Conservation (phyloP, 2,113 vertebrate species). For the Panurus biarmicus region DNA sequence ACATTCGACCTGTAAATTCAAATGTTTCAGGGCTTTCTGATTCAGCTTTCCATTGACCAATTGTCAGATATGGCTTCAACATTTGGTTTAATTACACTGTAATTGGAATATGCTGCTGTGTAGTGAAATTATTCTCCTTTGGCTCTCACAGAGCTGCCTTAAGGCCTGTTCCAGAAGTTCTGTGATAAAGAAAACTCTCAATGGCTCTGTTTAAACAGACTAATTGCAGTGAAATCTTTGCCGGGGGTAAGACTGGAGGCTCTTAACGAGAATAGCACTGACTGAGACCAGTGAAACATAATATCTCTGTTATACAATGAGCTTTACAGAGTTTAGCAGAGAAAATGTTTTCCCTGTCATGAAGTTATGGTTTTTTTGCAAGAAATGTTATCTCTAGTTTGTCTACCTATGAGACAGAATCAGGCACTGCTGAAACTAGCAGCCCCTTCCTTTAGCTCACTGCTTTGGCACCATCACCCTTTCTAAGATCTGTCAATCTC, state of each 20-base stretch:
- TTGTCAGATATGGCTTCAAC: neutral
- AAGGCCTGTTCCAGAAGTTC: conserved; percentile 3
- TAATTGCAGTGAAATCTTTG: conserved; percentile 43
- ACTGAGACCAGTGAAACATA: neutral
- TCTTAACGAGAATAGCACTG: neutral
- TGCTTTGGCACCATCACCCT: neutral
- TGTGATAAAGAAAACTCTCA: conserved; percentile 29
- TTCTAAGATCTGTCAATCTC: neutral
- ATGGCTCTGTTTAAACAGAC: conserved; percentile 34
- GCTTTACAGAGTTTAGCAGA: neutral
- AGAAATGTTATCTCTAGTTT: neutral
- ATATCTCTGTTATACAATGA: neutral
- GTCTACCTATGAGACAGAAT: neutral
- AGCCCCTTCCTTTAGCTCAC: neutral
- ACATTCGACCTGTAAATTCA: neutral
- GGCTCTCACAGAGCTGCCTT: neutral
- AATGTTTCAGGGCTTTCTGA: neutral
- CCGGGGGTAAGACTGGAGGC: neutral
- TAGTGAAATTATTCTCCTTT: conserved; percentile 25
- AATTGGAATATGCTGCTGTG: neutral
- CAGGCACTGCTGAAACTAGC: neutral
- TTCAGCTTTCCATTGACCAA: neutral
- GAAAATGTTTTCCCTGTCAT: neutral
- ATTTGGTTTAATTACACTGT: neutral
- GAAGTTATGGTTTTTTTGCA: neutral